Percentiles rank a stretch among this genome's conserved stretches.
phyloP scores from a whole-genome alignment of 2,113 vertebrate species.

The Columba janthina region DNA sequence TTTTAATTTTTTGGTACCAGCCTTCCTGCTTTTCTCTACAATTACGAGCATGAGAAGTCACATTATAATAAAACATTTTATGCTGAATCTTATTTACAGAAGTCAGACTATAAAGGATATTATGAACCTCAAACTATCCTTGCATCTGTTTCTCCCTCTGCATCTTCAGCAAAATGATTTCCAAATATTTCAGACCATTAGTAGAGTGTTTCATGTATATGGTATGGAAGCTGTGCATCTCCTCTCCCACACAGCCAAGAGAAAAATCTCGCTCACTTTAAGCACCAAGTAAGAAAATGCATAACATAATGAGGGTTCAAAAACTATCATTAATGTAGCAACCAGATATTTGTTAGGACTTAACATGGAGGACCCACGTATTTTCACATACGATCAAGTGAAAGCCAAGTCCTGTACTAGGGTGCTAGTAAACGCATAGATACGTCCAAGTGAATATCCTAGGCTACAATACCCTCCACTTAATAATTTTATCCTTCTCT shows the following conservation, averaged over 20 bases:
- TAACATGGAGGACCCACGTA: not conserved
- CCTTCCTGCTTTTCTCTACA: not conserved
- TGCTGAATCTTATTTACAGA: slow-evolving; percentile 3
- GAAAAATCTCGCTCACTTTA: not conserved
- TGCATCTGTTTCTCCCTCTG: not conserved
- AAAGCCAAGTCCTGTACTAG: not conserved
- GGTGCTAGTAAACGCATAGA: not conserved
- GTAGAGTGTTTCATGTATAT: not conserved
- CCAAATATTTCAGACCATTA: not conserved
- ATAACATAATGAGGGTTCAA: not conserved
- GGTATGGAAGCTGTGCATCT: not conserved
- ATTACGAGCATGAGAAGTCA: not conserved
- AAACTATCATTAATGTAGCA: not conserved
- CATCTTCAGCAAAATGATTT: slow-evolving; percentile 8
- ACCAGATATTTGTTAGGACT: not conserved
- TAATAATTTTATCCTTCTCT: not conserved
- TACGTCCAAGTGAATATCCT: not conserved
- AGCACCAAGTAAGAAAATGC: not conserved
- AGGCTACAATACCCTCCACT: not conserved
- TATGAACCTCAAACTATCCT: slow-evolving; percentile 1
- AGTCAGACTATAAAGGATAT: not conserved
- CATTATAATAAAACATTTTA: not conserved
- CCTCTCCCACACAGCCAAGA: not conserved
- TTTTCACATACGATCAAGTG: not conserved
- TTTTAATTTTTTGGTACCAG: not conserved